Base-by-base conservation (phyloP, 1,140 invertebrate genomes). In the Apolygus lucorum region DNA sequence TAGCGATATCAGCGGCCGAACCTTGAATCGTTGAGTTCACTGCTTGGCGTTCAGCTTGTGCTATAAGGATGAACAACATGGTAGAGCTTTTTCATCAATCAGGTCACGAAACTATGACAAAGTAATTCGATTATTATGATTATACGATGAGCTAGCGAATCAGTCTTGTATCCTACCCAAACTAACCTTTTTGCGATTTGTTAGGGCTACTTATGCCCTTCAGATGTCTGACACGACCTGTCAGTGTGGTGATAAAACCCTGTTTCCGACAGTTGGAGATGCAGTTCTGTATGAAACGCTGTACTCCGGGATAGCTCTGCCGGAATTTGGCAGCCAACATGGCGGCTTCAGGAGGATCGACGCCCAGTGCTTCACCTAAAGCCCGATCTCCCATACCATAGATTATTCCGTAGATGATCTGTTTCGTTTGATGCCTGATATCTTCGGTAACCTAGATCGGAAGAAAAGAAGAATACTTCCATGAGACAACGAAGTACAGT, bases 341-440 rank as follows among this genome's bases (percentile, higher is more conserved):
- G 1, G 81, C 81, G 0, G 96, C 95, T 75, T 96, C 90, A 63
- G 86, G 79, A 78, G 93, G 90, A 1, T 84, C 82, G n/a, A 96
- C 84, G 68, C 86, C 86, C 22, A 99, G 79, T 68, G 88, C 85
- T 70, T 95, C 89, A 0, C 88, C 85, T n/a, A 99, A 81, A 0
- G 90, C 84, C 76, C 88, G 91, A 14, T 86, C 82, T 13, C 96
- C 93, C 86, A 98, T 98, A n/a, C 96, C 96, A 79, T 99, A 99
- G 63, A 99, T 90, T 73, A 99, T 94, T 8, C 93, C 96, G 81
- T 99, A 99, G 75, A 93, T 96, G 17, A 99, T 85, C 81, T 97
- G 87, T 79, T 98, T 98, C 0, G 93, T 90, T 75, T 90, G 87
- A 74, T 95, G 90, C 62, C 95, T 83, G 73, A 92, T 81, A 67